Conservation (phyloP, 2,797 vertebrate genomes). For the Peromyscus aztecus region DNA sequence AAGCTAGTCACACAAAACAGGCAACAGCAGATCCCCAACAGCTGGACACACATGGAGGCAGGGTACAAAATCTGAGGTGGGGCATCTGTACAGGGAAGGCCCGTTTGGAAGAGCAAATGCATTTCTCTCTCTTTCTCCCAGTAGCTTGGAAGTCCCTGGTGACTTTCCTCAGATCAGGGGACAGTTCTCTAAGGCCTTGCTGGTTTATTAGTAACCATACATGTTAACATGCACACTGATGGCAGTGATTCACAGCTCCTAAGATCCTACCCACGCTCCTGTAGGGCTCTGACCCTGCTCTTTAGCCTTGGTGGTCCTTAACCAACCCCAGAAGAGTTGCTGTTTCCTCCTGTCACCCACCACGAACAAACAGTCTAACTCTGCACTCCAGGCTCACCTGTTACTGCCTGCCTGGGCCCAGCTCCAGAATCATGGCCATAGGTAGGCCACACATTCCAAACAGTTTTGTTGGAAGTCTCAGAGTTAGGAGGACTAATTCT, state of each 20-base stretch:
- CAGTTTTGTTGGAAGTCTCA: not conserved
- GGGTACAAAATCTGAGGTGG: not conserved
- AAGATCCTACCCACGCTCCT: not conserved
- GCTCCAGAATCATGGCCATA: not conserved
- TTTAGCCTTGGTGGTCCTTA: not conserved
- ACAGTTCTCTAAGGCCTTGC: not conserved
- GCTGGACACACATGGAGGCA: not conserved
- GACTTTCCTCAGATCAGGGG: not conserved
- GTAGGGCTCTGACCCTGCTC: not conserved
- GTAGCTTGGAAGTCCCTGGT: too few relatives aligned
- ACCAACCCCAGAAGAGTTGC: too few relatives aligned
- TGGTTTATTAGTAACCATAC: too few relatives aligned
- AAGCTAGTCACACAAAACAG: not conserved
- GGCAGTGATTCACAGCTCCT: not conserved
- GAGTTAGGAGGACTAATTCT: too few relatives aligned
- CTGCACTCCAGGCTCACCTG: not conserved
- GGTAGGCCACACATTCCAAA: not conserved
- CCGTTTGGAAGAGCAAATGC: not conserved
- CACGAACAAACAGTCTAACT: not conserved
- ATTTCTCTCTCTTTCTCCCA: not conserved
- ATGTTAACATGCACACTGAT: accelerated
- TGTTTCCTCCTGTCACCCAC: not conserved
- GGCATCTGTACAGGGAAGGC: not conserved
- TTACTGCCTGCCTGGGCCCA: not conserved
- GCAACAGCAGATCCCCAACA: too few relatives aligned